Evolutionary conservation across 2,797 vertebrate genomes (phyloP).

Genomic region (Coracias cyanogaster): DNA sequence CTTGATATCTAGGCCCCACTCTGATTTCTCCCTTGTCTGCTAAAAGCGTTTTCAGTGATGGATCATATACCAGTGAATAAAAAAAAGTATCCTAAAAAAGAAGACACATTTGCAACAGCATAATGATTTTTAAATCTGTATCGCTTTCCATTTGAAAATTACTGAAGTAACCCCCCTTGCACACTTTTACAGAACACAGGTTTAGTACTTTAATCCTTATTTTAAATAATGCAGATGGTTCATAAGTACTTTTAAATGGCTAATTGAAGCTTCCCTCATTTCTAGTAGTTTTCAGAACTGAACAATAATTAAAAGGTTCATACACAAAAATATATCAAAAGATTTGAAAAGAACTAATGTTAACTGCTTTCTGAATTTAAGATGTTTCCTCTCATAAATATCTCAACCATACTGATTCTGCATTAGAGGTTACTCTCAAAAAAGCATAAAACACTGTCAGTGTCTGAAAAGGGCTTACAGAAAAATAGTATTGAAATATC

Average conservation of each 20-base stretch:
- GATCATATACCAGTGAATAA: slow-evolving; percentile 97
- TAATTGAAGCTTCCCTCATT: background rate
- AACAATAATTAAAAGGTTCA: background rate
- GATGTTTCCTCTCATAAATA: background rate
- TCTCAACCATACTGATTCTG: background rate
- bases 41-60: slow-evolving; percentile 94
- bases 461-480: background rate
- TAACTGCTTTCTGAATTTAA: background rate
- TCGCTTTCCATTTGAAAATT: background rate
- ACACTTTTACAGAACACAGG: background rate
- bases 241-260: background rate
- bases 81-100: slow-evolving; percentile 92
- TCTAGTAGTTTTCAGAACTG: background rate
- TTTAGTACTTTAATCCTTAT: background rate
- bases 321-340: background rate
- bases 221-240: background rate
- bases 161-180: background rate
- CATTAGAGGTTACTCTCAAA: background rate
- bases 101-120: background rate
- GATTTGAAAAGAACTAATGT: background rate
- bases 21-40: slow-evolving; percentile 98
- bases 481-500: background rate
- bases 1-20: slow-evolving; percentile 96
- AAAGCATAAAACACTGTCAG: background rate
- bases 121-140: background rate